These are phyloP conservation scores for Meliscaeva auricollis DNA, from an alignment of 2,888 invertebrate genomes.

Conservation along the genomic window DNA sequence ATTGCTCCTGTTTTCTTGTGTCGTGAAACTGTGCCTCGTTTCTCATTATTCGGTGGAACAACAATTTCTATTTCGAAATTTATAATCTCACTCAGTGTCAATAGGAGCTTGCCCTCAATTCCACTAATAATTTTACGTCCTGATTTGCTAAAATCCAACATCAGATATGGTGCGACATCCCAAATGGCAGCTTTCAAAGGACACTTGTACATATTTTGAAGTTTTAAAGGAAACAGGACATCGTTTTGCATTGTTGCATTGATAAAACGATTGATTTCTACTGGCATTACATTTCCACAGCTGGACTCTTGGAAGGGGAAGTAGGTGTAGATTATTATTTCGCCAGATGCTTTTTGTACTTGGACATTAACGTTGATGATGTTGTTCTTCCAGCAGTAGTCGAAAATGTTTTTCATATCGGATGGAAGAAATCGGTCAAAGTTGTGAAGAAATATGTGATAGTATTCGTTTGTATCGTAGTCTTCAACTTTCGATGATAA, in stretches of 20 bases:
- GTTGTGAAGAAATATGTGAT: slow-evolving; percentile 80
- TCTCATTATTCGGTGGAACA: slow-evolving; percentile 33
- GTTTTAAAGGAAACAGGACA: slow-evolving; percentile 78
- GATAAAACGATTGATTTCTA: slow-evolving; percentile 77
- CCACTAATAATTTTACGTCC: slow-evolving; percentile 46
- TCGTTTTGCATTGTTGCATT: slow-evolving; percentile 73
- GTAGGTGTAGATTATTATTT: slow-evolving; percentile 80
- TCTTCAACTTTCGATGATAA: slow-evolving; percentile 77
- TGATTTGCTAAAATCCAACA: slow-evolving; percentile 26
- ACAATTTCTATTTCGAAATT: slow-evolving; percentile 76
- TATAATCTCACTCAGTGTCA: slow-evolving; percentile 71
- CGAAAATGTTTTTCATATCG: slow-evolving; percentile 79
- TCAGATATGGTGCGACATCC: slow-evolving; percentile 77
- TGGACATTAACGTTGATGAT: slow-evolving; percentile 80
- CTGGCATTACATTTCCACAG: slow-evolving; percentile 74
- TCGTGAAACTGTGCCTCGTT: not conserved
- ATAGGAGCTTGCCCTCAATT: slow-evolving; percentile 76
- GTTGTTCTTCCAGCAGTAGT: slow-evolving; percentile 80
- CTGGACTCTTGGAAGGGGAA: slow-evolving; percentile 77
- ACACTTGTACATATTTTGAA: slow-evolving; percentile 78
- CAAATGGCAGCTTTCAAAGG: slow-evolving; percentile 74
- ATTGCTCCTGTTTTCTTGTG: slow-evolving; percentile 1
- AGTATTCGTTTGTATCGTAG: slow-evolving; percentile 79
- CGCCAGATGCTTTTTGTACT: slow-evolving; percentile 78
- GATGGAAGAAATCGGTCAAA: slow-evolving; percentile 69